Conservation (phyloP, 2,797 vertebrate genomes). For the Sebastes hubbsi region DNA sequence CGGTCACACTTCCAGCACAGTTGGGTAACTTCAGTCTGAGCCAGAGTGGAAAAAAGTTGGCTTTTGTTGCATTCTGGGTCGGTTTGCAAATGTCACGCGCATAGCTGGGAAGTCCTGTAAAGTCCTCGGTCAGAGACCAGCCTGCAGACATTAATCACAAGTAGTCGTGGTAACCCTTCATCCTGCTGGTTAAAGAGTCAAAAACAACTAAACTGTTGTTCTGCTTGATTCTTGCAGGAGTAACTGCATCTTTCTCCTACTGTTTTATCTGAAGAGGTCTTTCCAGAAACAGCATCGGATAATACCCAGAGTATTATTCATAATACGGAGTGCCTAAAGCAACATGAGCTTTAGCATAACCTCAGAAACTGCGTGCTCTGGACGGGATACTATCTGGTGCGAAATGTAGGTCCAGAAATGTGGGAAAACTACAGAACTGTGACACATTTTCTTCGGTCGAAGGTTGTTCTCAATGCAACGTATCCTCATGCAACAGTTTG, state of each 20-base stretch:
- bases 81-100: conserved; percentile 16
- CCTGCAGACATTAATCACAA: not conserved
- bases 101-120: not conserved
- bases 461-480: too few species aligned
- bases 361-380: too few species aligned
- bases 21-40: not conserved
- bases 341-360: too few species aligned
- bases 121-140: not conserved
- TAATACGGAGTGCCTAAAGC: not conserved
- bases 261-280: not conserved
- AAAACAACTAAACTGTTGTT: not conserved
- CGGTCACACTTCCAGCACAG: conserved; percentile 30
- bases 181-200: not conserved
- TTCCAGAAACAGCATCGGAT: not conserved
- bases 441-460: too few species aligned
- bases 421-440: too few species aligned
- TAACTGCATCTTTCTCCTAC: not conserved
- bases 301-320: not conserved
- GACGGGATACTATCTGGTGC: too few species aligned
- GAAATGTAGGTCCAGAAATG: too few species aligned
- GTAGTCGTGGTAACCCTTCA: conserved; percentile 2
- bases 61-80: not conserved
- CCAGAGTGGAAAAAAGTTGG: not conserved
- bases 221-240: not conserved
- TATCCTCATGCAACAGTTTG: too few species aligned